Evolutionary conservation across 2,113 vertebrate genomes (phyloP).

Genomic region (Lichenostomus cassidix): DNA sequence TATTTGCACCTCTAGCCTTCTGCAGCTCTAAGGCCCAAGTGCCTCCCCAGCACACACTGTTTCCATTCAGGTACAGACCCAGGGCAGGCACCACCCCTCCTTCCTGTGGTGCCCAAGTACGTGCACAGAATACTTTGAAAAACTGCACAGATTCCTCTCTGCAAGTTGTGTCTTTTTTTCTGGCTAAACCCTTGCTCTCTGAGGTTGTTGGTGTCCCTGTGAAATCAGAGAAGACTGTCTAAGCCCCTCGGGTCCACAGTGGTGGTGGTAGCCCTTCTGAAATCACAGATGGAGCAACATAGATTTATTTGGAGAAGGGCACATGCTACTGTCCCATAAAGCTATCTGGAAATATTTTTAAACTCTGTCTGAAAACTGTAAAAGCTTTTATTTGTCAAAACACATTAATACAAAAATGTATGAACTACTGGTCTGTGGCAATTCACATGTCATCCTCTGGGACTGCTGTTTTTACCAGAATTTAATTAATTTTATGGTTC

Average conservation of each 20-base stretch:
- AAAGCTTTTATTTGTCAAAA: background rate
- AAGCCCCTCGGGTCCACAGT: too few relatives aligned
- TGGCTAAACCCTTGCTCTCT: background rate
- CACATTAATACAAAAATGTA: background rate
- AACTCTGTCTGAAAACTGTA: background rate
- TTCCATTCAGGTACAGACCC: background rate
- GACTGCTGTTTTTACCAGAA: background rate
- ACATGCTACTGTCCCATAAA: background rate
- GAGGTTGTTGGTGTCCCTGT: background rate
- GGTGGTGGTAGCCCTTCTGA: background rate
- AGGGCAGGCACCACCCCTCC: background rate
- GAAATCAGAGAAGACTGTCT: background rate
- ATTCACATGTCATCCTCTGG: background rate
- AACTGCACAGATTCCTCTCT: background rate
- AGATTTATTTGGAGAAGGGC: background rate
- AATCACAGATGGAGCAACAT: background rate
- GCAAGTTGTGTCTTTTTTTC: background rate
- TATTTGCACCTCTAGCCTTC: background rate
- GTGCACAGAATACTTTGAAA: background rate
- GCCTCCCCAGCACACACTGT: background rate
- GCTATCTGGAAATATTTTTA: background rate
- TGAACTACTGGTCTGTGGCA: background rate
- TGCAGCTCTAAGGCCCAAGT: background rate
- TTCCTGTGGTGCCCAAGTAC: fast-evolving
- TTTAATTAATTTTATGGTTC: background rate